Conservation (phyloP, 53 echinoderm and acorn worm species). For the Stichopus horrens region DNA sequence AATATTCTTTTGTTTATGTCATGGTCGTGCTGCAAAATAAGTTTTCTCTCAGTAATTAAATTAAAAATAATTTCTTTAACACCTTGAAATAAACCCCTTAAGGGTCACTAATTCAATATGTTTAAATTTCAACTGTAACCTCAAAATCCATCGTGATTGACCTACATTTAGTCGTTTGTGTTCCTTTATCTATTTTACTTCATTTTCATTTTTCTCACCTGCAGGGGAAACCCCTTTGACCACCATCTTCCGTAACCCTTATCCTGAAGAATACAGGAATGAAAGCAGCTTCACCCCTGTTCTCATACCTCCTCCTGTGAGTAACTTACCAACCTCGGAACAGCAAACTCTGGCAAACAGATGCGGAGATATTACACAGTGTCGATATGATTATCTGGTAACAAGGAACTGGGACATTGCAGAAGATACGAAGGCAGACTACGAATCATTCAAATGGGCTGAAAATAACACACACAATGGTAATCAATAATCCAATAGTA, state of each 20-base stretch:
- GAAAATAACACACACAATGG: constrained; percentile 17
- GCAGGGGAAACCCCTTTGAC: not conserved
- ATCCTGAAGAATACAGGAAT: not conserved
- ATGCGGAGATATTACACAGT: constrained; percentile 11
- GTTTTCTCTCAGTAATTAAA: too few species aligned
- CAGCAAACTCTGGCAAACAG: not conserved
- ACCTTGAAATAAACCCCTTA: too few species aligned
- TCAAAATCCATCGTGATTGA: too few species aligned
- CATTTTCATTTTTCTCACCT: not conserved
- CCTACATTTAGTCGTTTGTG: too few species aligned
- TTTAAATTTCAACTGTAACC: too few species aligned
- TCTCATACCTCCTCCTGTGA: not conserved
- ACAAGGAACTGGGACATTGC: constrained; percentile 21
- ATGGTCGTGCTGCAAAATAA: too few species aligned
- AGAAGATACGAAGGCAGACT: not conserved
- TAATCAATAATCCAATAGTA: not conserved
- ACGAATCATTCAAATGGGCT: constrained; percentile 23
- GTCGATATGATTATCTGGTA: constrained; percentile 28
- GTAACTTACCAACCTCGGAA: not conserved
- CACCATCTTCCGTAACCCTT: not conserved
- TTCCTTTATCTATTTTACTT: not conserved
- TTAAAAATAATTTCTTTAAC: too few species aligned
- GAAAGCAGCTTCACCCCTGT: not conserved
- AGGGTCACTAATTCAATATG: too few species aligned
- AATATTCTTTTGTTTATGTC: too few species aligned